A percentile compares a stretch with the other conserved stretches of the same genome.
phyloP scores from a whole-genome alignment of 2,888 invertebrate species.

The Coelinius sp. region DNA sequence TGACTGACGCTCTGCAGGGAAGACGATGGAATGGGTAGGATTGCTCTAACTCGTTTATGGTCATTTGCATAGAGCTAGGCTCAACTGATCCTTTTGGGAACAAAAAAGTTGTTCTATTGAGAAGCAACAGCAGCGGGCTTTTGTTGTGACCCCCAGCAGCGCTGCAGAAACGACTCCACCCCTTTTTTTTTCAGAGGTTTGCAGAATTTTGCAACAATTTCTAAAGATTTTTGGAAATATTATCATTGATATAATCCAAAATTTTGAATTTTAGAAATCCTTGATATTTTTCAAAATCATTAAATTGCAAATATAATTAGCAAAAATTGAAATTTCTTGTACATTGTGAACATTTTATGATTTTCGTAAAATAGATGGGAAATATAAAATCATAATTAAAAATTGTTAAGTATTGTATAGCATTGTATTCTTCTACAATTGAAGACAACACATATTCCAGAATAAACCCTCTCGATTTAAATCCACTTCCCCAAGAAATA shows the following conservation, averaged over 20 bases:
- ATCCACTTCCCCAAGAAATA: neutral
- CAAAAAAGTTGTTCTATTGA: slow-evolving; percentile 54
- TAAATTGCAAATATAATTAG: no score
- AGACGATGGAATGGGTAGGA: neutral
- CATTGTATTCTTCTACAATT: no score
- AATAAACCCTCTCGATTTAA: no score
- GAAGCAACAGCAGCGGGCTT: slow-evolving; percentile 50
- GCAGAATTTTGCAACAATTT: slow-evolving; percentile 6
- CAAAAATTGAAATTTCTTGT: no score
- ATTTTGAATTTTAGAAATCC: no score
- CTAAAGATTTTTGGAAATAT: neutral
- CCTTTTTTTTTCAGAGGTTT: neutral
- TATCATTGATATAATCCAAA: no score
- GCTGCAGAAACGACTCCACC: slow-evolving; percentile 46
- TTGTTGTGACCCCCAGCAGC: slow-evolving; percentile 68
- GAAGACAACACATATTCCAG: no score
- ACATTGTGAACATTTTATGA: no score
- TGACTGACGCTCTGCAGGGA: slow-evolving; percentile 53
- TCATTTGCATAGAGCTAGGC: slow-evolving; percentile 69
- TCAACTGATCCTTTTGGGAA: slow-evolving; percentile 51
- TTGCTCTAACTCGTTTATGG: slow-evolving; percentile 53
- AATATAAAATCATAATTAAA: no score
- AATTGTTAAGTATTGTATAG: no score
- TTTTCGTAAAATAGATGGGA: no score
- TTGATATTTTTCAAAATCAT: no score